Evolutionary conservation across 2,113 vertebrate genomes (phyloP), one percentile per base, ranked within the genome.

Genomic region (Fregetta grallaria): DNA sequence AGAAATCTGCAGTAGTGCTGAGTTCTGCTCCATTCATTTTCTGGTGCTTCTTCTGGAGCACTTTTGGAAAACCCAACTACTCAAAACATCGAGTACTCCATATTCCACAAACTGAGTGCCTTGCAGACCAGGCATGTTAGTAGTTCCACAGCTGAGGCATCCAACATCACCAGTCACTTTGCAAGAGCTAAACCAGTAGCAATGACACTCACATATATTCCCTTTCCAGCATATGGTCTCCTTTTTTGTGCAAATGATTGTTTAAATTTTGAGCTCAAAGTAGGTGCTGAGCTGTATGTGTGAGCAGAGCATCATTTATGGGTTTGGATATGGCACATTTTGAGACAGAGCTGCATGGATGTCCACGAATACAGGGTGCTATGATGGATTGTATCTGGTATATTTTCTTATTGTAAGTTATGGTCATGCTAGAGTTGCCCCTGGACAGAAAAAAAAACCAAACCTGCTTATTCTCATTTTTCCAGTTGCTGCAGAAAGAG

Each of bases 241-340:
- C 30, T 15, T 65, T 27, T 55, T 66, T 61, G 8, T 58, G 45
- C 15, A 70, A 63, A 16, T 0, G 4, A 1, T 7, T 77, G 11
- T 27, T 63, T 23, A 21, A 45, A 2, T 3, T 67, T 50, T 55
- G 7, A 61, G 32, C 15, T 85, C 20, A 50, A 74, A 67, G 12
- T 13, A 25, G 19, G 10, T 68, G 16, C 15, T 0, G 0, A 63
- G 17, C 7, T 38, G 7, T 29, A 6, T 22, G 10, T 38, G 13
- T 75, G 29, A 76, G 29, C 13, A 36, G 11, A 47, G 2, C 20
- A 8, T 20, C 15, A 8, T 26, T n/a, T 38, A 27, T 13, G 4
- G 36, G 26, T 50, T 85, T 86, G 38, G 3, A 36, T 67, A 21
- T 13, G 38, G 7, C 18, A 8, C 27, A 10, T 44, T 85, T 56